phyloP scores from a whole-genome alignment of 2,888 invertebrate species.

The Aporophyla nigra region DNA sequence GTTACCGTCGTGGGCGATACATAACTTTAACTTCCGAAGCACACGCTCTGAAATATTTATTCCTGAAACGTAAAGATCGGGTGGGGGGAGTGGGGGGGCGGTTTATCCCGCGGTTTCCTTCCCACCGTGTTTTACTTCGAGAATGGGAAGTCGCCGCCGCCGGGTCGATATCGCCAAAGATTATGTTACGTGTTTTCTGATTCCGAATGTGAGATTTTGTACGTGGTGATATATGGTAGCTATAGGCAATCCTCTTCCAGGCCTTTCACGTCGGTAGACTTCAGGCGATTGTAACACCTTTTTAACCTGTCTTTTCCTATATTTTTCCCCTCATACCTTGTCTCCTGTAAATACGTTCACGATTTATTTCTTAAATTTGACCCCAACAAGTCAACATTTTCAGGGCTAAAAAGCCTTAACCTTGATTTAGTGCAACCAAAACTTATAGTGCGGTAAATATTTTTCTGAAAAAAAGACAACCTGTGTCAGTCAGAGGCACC shows the following conservation, averaged over 20 bases:
- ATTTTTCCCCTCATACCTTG: not conserved
- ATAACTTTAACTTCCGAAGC: conserved; percentile 91
- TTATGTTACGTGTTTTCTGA: conserved; percentile 75
- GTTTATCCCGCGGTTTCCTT: conserved; percentile 91
- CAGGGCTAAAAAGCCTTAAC: not conserved
- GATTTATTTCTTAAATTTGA: not conserved
- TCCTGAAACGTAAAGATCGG: conserved; percentile 91
- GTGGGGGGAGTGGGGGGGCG: conserved; percentile 80
- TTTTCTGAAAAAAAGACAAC: not conserved
- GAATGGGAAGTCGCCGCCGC: conserved; percentile 90
- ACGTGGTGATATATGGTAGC: not conserved
- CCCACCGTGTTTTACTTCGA: conserved; percentile 91
- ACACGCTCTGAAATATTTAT: conserved; percentile 91
- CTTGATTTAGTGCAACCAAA: not conserved
- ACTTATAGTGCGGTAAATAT: not conserved
- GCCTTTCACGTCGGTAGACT: not conserved
- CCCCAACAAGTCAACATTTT: not conserved
- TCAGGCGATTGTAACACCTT: not conserved
- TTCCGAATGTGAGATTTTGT: conserved; percentile 2
- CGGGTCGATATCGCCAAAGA: conserved; percentile 90
- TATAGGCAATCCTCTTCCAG: not conserved
- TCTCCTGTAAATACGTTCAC: not conserved
- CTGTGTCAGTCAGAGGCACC: not conserved
- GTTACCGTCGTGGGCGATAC: conserved; percentile 89
- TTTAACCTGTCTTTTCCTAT: not conserved